Evolutionary conservation across 2,797 vertebrate genomes (phyloP).

Genomic region (Pristis pectinata): DNA sequence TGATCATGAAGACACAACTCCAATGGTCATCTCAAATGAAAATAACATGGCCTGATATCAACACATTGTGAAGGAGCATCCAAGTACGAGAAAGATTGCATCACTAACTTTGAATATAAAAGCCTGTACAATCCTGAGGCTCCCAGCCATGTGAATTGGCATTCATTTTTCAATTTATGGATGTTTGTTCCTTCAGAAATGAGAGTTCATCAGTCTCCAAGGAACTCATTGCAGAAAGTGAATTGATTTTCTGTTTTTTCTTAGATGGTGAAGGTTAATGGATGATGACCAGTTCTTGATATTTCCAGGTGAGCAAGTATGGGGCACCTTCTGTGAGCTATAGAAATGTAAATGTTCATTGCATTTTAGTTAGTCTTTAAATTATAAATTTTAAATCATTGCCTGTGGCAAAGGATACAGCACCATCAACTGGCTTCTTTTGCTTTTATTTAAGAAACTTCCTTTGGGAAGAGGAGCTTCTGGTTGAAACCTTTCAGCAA

Average conservation of each 20-base stretch:
- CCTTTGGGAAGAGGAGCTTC: neutral
- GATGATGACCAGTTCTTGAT: neutral
- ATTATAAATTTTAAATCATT: slow-evolving; percentile 3
- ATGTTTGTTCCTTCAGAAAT: neutral
- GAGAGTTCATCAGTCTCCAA: neutral
- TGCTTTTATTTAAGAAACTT: neutral
- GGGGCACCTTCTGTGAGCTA: neutral
- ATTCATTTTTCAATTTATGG: neutral
- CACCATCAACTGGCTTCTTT: neutral
- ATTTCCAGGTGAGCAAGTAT: neutral
- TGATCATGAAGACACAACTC: neutral
- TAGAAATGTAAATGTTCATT: neutral
- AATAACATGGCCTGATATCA: neutral
- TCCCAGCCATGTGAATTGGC: neutral
- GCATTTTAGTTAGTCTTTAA: neutral
- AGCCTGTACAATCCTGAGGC: neutral
- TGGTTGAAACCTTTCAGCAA: neutral
- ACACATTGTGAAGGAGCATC: neutral
- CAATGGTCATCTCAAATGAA: neutral
- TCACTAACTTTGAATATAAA: neutral
- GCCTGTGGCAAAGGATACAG: neutral
- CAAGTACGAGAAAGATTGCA: neutral
- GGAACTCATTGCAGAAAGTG: neutral
- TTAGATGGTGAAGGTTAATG: neutral
- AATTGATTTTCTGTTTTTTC: neutral